These are phyloP conservation scores for Acropora yongei DNA, from an alignment of 64 coral and sea anemone genomes.

Conservation along the genomic window DNA sequence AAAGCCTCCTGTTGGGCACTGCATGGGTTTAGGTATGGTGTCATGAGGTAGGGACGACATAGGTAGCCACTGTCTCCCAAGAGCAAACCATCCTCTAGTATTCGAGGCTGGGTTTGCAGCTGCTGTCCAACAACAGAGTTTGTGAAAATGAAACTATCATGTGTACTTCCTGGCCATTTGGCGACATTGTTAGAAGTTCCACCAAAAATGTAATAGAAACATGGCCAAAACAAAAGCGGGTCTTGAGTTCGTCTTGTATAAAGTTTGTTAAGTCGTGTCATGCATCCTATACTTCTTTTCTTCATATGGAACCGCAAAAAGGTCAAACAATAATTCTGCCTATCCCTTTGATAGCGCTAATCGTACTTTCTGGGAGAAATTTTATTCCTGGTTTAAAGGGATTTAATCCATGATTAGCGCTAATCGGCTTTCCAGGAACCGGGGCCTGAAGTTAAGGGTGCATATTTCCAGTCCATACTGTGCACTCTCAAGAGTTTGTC, in stretches of 20 bases:
- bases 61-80: background rate
- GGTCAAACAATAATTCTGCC: constrained; percentile 33
- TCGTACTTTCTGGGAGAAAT: constrained; percentile 52
- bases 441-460: too few species aligned
- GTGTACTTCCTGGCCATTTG: constrained; percentile 25
- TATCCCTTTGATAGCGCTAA: constrained; percentile 59
- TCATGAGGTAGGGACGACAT: constrained; percentile 3
- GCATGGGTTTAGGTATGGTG: constrained; percentile 14
- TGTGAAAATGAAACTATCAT: constrained; percentile 43
- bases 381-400: constrained; percentile 10
- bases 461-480: too few species aligned
- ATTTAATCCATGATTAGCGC: too few species aligned
- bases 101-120: background rate
- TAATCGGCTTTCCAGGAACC: too few species aligned
- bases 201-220: constrained; percentile 51
- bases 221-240: constrained; percentile 39
- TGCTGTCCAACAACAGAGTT: constrained; percentile 17
- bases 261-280: constrained; percentile 37
- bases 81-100: too few species aligned
- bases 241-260: constrained; percentile 44
- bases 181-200: constrained; percentile 45
- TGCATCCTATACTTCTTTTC: constrained; percentile 10
- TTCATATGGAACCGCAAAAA: background rate
- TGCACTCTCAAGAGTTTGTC: too few species aligned
- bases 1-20: background rate